These are phyloP conservation scores for Vulpes vulpes DNA, from an alignment of 2,113 vertebrate genomes.

Conservation along the genomic window DNA sequence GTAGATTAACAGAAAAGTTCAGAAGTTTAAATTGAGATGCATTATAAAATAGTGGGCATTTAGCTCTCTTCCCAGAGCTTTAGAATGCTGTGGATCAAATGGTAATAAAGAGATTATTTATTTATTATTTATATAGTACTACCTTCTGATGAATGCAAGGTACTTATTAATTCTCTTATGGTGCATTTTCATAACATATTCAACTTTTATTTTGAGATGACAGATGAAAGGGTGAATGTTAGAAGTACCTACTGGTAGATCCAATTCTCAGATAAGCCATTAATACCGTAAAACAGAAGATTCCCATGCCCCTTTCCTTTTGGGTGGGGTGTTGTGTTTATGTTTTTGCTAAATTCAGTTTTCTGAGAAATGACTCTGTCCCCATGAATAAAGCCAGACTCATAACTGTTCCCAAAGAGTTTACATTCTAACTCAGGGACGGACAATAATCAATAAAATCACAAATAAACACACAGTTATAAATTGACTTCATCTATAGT, in stretches of 20 bases:
- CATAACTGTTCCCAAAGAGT: not conserved
- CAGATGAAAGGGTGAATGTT: not conserved
- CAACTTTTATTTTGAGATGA: slow-evolving; percentile 39
- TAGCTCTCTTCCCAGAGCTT: not conserved
- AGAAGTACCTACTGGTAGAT: not conserved
- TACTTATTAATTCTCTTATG: not conserved
- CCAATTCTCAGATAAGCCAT: slow-evolving; percentile 31
- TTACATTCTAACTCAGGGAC: slow-evolving; percentile 2
- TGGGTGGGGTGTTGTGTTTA: not conserved
- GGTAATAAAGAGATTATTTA: not conserved
- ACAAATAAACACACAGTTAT: slow-evolving; percentile 5
- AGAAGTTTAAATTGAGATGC: slow-evolving; percentile 38
- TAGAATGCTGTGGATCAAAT: not conserved
- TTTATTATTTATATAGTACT: not conserved
- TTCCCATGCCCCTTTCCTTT: not conserved
- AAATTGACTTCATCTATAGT: not conserved
- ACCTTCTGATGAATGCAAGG: slow-evolving; percentile 4
- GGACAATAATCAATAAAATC: slow-evolving; percentile 13
- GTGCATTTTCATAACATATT: slow-evolving; percentile 1
- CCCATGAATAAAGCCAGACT: not conserved
- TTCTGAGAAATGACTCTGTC: slow-evolving; percentile 28
- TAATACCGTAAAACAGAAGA: not conserved
- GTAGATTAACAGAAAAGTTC: slow-evolving; percentile 12
- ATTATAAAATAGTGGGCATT: not conserved
- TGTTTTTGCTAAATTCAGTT: slow-evolving; percentile 7